phyloP scores from a whole-genome alignment of 2,113 vertebrate species.

The Colossoma macropomum region DNA sequence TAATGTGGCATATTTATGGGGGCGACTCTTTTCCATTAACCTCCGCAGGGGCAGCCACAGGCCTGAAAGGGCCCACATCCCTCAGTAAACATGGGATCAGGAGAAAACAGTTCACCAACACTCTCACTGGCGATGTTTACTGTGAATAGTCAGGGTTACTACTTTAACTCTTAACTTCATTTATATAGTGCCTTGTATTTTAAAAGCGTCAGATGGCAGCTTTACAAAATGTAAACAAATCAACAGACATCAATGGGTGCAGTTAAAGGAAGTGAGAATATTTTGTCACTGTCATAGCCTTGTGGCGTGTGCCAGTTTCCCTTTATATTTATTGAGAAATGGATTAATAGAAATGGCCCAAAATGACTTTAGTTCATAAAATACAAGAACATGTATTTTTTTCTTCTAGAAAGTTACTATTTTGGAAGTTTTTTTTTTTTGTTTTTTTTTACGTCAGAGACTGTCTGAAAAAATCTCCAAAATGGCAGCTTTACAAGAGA shows the following conservation, averaged over 20 bases:
- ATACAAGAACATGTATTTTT: neutral
- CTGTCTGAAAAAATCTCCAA: too few relatives aligned
- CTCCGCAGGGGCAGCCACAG: conserved; percentile 38
- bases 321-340: too few relatives aligned
- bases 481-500: too few relatives aligned
- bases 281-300: neutral
- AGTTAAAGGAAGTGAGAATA: neutral
- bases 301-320: too few relatives aligned
- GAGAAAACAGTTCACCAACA: neutral
- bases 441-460: too few relatives aligned
- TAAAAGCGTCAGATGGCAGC: neutral
- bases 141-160: conserved; percentile 11
- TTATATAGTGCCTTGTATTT: neutral
- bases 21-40: conserved; percentile 60
- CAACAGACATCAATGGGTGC: neutral
- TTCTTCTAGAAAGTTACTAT: neutral
- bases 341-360: too few relatives aligned
- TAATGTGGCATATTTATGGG: conserved; percentile 57
- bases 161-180: neutral
- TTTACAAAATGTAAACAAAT: neutral
- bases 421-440: too few relatives aligned
- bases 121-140: neutral
- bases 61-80: conserved; percentile 22
- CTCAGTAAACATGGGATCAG: conserved; percentile 21
- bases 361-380: too few relatives aligned